Conservation (phyloP, 2,797 vertebrate genomes). For the Takifugu rubripes region DNA sequence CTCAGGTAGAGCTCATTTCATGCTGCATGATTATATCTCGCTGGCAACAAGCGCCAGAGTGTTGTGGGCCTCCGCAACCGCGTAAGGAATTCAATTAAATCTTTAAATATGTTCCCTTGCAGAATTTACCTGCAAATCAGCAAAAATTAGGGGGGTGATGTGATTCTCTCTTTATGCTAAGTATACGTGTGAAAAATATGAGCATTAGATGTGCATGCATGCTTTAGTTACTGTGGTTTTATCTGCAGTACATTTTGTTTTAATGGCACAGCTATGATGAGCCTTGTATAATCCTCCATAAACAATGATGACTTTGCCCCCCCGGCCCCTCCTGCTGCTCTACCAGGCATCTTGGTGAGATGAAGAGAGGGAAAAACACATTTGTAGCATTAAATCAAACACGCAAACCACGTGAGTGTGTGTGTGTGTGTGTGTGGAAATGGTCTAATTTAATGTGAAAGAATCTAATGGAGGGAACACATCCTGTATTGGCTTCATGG, state of each 20-base stretch:
- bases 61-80: conserved; percentile 54
- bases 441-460: conserved; percentile 41
- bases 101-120: conserved; percentile 40
- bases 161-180: conserved; percentile 3
- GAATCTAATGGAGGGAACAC: conserved; percentile 35
- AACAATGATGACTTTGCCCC: conserved; percentile 1
- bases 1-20: conserved; percentile 72
- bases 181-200: conserved; percentile 10
- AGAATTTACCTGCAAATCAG: conserved; percentile 35
- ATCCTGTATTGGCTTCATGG: conserved; percentile 47
- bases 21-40: conserved; percentile 76
- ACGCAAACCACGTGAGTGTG: conserved; percentile 8
- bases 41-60: conserved; percentile 61
- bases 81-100: conserved; percentile 71
- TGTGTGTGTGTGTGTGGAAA: conserved; percentile 22
- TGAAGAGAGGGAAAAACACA: conserved; percentile 5
- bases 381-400: conserved; percentile 14
- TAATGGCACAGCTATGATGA: conserved; percentile 10
- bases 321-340: background rate
- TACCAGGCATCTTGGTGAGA: conserved; percentile 8
- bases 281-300: conserved; percentile 2
- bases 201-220: conserved; percentile 1
- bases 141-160: background rate
- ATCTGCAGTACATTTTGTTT: conserved; percentile 12
- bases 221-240: background rate